Conservation (phyloP, 2,797 vertebrate species). For the Pitangus sulphuratus region DNA sequence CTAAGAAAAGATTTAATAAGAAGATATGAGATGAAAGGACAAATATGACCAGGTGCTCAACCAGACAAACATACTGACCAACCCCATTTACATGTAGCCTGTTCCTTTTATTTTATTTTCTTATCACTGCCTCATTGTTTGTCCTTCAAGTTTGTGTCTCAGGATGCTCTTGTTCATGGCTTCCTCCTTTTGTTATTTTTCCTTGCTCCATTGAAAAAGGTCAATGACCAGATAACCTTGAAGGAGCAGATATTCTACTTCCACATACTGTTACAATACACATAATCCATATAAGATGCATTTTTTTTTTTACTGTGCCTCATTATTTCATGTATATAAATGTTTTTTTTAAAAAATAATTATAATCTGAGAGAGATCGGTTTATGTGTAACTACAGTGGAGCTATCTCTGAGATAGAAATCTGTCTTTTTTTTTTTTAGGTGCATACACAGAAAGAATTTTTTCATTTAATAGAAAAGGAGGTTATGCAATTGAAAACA, state of each 20-base stretch:
- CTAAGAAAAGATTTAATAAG: background rate
- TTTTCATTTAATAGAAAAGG: background rate
- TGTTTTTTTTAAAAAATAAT: no score
- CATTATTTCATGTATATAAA: background rate
- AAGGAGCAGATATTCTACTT: background rate
- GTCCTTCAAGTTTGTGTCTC: background rate
- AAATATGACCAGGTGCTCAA: background rate
- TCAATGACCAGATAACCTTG: background rate
- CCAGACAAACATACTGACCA: background rate
- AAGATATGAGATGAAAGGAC: background rate
- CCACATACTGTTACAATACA: background rate
- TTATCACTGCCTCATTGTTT: background rate
- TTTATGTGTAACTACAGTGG: background rate
- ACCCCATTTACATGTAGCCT: accelerated
- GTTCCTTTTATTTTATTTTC: background rate
- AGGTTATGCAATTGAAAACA: background rate
- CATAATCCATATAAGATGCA: background rate
- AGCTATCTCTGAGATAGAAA: background rate
- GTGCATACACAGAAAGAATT: background rate
- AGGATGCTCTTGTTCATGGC: background rate
- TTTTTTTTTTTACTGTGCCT: background rate
- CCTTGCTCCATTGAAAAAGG: background rate
- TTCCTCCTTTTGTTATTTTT: background rate
- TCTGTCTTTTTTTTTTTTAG: background rate
- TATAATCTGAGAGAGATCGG: background rate